Evolutionary conservation across 2,888 invertebrate genomes (phyloP).

Genomic region (Drosophila limbata): DNA sequence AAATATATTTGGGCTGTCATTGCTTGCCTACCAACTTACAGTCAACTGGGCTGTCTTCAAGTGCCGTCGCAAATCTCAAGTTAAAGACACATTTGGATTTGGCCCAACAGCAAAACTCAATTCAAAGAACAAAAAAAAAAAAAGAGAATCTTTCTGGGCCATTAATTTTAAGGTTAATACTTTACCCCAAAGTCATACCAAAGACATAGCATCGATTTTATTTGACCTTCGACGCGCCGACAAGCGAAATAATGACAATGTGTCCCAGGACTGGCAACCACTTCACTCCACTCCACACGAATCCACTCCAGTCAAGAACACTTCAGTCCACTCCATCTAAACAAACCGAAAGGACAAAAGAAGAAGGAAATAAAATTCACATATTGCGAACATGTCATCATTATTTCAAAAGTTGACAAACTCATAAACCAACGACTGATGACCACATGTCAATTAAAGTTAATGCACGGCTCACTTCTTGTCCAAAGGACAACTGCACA

Average conservation of each 20-base stretch:
- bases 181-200: slow-evolving; percentile 60
- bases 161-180: slow-evolving; percentile 80
- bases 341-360: slow-evolving; percentile 9
- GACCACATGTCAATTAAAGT: slow-evolving; percentile 77
- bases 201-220: slow-evolving; percentile 69
- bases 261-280: slow-evolving; percentile 29
- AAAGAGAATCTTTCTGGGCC: slow-evolving; percentile 69
- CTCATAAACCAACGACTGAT: slow-evolving; percentile 46
- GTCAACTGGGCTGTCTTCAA: slow-evolving; percentile 38
- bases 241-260: slow-evolving; percentile 70
- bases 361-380: slow-evolving; percentile 30
- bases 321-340: slow-evolving; percentile 14
- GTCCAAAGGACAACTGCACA: slow-evolving; percentile 53
- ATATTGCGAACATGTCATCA: slow-evolving; percentile 57
- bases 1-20: slow-evolving; percentile 33
- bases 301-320: slow-evolving; percentile 12
- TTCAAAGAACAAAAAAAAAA: neutral
- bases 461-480: slow-evolving; percentile 62
- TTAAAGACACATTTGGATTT: slow-evolving; percentile 76
- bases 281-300: slow-evolving; percentile 1
- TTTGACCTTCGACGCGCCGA: slow-evolving; percentile 75
- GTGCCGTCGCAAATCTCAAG: slow-evolving; percentile 54
- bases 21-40: slow-evolving; percentile 11
- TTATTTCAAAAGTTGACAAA: slow-evolving; percentile 56
- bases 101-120: slow-evolving; percentile 18